These are phyloP conservation scores for Cantharis nigra DNA, from an alignment of 2,888 invertebrate species.

Conservation along the genomic window DNA sequence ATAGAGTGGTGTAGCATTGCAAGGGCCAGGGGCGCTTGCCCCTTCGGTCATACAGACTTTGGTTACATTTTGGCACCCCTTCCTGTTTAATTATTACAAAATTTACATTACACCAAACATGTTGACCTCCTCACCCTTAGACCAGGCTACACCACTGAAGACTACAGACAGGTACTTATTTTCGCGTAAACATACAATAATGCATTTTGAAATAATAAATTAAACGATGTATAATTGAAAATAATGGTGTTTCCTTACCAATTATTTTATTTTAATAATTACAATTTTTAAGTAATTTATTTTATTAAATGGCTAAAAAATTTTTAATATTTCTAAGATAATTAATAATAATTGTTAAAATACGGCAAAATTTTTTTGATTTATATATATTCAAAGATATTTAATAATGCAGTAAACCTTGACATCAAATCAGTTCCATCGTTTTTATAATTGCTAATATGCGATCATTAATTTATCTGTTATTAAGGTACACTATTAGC, in stretches of 20 bases:
- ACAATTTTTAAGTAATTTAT: too few species aligned
- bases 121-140: too few species aligned
- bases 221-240: background rate
- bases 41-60: too few species aligned
- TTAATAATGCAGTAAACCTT: conserved; percentile 12
- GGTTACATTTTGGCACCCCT: too few species aligned
- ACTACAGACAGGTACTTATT: too few species aligned
- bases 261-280: background rate
- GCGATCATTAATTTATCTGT: background rate
- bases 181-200: too few species aligned
- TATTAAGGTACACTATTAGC: background rate
- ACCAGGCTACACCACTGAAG: too few species aligned
- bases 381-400: conserved; percentile 1
- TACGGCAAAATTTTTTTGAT: background rate
- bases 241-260: background rate
- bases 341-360: background rate
- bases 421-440: conserved; percentile 16
- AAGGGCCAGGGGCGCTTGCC: too few species aligned
- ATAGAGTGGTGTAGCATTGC: too few species aligned
- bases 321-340: background rate
- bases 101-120: too few species aligned
- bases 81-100: too few species aligned
- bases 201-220: background rate
- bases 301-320: background rate
- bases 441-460: conserved; percentile 17